Percentiles rank a stretch among this genome's conserved stretches.
Evolutionary conservation across 2,888 invertebrate species (phyloP).

Genomic region (Lasioglossum vierecki): DNA sequence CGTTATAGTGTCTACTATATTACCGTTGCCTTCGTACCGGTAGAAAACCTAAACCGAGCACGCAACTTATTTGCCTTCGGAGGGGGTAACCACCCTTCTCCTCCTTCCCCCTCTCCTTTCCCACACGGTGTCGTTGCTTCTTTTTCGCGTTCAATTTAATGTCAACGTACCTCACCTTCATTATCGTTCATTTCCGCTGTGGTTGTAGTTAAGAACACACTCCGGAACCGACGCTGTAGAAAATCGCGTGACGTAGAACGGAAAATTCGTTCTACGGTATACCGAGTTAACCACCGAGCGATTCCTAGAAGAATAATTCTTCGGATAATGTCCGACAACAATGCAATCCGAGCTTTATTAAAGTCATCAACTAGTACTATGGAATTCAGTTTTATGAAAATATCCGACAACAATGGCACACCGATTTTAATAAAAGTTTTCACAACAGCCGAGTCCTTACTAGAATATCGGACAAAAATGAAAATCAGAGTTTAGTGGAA

Average conservation of each 20-base stretch:
- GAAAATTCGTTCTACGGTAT: conserved; percentile 1
- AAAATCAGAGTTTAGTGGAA: too few species aligned
- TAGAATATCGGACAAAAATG: too few species aligned
- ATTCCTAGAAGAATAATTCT: background rate
- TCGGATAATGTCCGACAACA: background rate
- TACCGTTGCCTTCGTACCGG: conserved; percentile 44
- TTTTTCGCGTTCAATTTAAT: conserved; percentile 28
- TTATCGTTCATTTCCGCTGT: conserved; percentile 26
- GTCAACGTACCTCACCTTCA: conserved; percentile 18
- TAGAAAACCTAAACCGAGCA: conserved; percentile 22
- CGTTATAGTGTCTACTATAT: conserved; percentile 58
- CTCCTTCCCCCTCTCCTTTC: background rate
- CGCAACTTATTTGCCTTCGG: conserved; percentile 30
- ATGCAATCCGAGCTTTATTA: background rate
- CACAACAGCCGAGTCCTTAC: background rate
- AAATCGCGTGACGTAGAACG: background rate
- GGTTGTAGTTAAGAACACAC: background rate
- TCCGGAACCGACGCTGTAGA: background rate
- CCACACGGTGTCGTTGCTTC: background rate
- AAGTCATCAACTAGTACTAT: background rate
- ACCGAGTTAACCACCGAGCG: background rate
- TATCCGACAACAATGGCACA: background rate
- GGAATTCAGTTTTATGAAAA: background rate
- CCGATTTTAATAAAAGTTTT: background rate
- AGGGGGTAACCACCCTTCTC: background rate